Evolutionary conservation across 2,888 invertebrate species (phyloP).

Genomic region (Ophraella communa): DNA sequence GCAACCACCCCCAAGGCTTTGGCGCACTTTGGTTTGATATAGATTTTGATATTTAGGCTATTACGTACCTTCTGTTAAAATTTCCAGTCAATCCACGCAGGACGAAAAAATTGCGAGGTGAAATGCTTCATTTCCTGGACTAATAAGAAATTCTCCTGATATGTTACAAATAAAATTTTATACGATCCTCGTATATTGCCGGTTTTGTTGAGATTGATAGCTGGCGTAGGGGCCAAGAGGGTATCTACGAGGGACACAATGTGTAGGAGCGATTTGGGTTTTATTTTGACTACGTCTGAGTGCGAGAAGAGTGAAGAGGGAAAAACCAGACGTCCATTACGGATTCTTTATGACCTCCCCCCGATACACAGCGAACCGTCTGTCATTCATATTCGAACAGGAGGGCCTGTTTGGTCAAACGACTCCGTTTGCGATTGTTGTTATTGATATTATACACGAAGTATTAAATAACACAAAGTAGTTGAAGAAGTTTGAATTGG

Average conservation of each 20-base stretch:
- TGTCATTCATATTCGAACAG: constrained; percentile 33
- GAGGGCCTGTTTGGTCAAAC: constrained; percentile 29
- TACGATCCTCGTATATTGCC: background rate
- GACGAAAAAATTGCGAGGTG: too few relatives aligned
- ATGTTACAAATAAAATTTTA: too few relatives aligned
- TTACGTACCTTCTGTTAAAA: too few relatives aligned
- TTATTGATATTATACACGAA: background rate
- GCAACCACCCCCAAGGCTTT: too few relatives aligned
- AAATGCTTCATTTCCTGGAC: too few relatives aligned
- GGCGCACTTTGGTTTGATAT: too few relatives aligned
- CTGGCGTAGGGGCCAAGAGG: constrained; percentile 12
- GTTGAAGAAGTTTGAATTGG: too few relatives aligned
- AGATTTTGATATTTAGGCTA: too few relatives aligned
- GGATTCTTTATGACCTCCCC: constrained; percentile 58
- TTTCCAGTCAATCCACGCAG: too few relatives aligned
- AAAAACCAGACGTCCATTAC: constrained; percentile 54
- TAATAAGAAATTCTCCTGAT: too few relatives aligned
- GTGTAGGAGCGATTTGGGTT: constrained; percentile 27
- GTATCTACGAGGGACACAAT: constrained; percentile 26
- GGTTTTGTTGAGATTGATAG: constrained; percentile 10
- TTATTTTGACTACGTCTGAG: constrained; percentile 20
- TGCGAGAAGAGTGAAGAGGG: constrained; percentile 7
- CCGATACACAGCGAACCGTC: too few relatives aligned
- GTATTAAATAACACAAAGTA: background rate
- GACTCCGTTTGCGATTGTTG: background rate